These are phyloP conservation scores for Escarpia spicata DNA, from an alignment of 2,888 invertebrate species.

Conservation along the genomic window DNA sequence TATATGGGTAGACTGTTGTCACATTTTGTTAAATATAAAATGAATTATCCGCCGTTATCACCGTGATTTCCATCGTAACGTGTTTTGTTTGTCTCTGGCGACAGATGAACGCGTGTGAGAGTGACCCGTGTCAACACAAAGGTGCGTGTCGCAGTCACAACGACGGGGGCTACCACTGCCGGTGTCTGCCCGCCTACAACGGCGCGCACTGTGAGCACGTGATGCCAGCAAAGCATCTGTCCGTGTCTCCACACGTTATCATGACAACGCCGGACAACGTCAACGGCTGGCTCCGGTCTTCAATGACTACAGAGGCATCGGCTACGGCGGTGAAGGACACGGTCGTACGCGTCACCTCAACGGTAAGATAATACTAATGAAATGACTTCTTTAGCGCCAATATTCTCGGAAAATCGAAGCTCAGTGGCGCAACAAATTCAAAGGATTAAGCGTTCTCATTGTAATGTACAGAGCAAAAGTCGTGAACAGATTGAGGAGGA, in stretches of 20 bases:
- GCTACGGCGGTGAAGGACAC: too few relatives aligned
- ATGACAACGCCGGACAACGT: neutral
- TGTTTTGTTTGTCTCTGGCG: slow-evolving; percentile 17
- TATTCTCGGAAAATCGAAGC: too few relatives aligned
- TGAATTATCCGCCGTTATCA: neutral
- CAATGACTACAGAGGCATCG: too few relatives aligned
- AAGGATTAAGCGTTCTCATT: too few relatives aligned
- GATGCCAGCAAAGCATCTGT: neutral
- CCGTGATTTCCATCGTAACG: neutral
- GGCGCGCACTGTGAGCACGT: neutral
- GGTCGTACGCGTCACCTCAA: too few relatives aligned
- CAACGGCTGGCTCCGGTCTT: neutral
- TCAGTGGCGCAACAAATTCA: too few relatives aligned
- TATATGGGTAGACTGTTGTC: too few relatives aligned
- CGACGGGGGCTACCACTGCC: neutral
- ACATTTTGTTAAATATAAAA: too few relatives aligned
- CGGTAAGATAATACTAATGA: too few relatives aligned
- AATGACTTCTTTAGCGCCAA: too few relatives aligned
- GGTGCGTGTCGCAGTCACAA: neutral
- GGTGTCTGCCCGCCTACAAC: neutral
- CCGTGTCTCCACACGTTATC: neutral
- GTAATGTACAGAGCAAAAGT: too few relatives aligned
- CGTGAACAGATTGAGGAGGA: too few relatives aligned
- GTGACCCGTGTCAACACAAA: neutral
- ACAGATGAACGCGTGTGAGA: slow-evolving; percentile 60